These are phyloP conservation scores for Criorhina ranunculi DNA, from an alignment of 2,888 invertebrate species.

Conservation along the genomic window DNA sequence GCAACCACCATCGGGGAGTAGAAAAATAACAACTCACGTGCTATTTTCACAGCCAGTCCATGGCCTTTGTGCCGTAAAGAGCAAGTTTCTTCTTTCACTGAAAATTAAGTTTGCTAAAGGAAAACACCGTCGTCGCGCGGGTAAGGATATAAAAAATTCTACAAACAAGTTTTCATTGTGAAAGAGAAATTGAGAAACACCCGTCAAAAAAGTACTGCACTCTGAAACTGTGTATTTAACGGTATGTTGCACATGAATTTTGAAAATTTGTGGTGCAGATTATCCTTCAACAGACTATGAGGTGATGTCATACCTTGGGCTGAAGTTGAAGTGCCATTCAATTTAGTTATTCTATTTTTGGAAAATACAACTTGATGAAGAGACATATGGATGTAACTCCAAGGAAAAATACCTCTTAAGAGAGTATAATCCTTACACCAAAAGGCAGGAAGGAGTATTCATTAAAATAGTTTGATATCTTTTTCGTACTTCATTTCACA, in stretches of 20 bases:
- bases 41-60: constrained; percentile 55
- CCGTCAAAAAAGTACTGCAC: constrained; percentile 23
- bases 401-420: no score
- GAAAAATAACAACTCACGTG: constrained; percentile 54
- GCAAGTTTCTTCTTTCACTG: constrained; percentile 49
- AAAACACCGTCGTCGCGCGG: constrained; percentile 44
- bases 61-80: constrained; percentile 45
- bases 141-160: constrained; percentile 16
- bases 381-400: no score
- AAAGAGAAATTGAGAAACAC: constrained; percentile 23
- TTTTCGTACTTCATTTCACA: no score
- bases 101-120: constrained; percentile 63
- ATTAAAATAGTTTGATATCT: no score
- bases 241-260: constrained; percentile 46
- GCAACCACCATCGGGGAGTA: constrained; percentile 15
- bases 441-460: no score
- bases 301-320: neutral
- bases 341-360: neutral
- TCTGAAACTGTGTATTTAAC: constrained; percentile 43
- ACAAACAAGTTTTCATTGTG: constrained; percentile 11
- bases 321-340: neutral
- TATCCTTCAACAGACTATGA: neutral
- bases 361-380: neutral
- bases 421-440: no score
- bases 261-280: constrained; percentile 1